These are phyloP conservation scores for Aphrophora alni DNA, from an alignment of 2,888 invertebrate genomes.

Conservation along the genomic window DNA sequence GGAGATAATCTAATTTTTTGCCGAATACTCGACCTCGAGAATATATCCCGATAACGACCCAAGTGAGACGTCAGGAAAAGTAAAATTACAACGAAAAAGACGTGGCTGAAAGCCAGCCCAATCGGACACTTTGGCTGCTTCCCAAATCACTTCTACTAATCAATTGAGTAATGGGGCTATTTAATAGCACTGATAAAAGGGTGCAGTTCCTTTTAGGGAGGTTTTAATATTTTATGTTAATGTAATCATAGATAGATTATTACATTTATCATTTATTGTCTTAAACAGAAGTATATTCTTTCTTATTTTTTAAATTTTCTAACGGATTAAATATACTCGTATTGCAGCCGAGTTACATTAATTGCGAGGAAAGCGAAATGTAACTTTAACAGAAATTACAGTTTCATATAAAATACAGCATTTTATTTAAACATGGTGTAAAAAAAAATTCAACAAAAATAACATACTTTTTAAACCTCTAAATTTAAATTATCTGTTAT, in stretches of 20 bases:
- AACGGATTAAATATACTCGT: no score
- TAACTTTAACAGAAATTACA: no score
- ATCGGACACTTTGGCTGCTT: neutral
- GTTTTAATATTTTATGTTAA: neutral
- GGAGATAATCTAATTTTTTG: neutral
- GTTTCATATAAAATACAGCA: no score
- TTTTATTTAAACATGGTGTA: no score
- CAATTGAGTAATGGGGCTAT: neutral
- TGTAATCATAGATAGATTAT: neutral
- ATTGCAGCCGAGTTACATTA: no score
- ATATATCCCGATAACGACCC: conserved; percentile 1
- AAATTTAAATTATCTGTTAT: no score
- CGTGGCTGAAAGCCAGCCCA: neutral
- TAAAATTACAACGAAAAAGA: neutral
- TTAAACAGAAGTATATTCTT: neutral
- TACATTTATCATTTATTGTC: neutral
- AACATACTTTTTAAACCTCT: no score
- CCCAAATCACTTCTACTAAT: neutral
- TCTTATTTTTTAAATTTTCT: no score
- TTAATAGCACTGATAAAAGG: neutral
- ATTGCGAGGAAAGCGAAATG: no score
- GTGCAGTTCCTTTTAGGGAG: neutral
- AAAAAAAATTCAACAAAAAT: no score
- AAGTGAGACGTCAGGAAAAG: neutral
- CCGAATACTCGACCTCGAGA: neutral